These are phyloP conservation scores for Calypte anna DNA, from an alignment of 2,113 vertebrate genomes.

Conservation along the genomic window DNA sequence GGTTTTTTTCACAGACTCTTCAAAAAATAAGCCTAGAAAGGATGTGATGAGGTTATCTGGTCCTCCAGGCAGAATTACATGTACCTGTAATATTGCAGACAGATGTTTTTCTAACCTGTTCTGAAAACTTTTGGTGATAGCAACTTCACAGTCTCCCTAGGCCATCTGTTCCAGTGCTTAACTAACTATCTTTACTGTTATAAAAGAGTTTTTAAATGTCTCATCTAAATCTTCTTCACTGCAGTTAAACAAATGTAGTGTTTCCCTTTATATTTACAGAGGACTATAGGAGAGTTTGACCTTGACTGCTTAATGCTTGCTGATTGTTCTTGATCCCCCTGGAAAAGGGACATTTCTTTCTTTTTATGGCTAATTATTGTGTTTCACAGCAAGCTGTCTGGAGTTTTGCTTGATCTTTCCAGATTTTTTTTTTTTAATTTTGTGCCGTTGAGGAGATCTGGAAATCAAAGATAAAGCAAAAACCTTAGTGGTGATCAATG, in stretches of 20 bases:
- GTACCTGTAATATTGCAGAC: conserved; percentile 31
- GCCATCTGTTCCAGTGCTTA: conserved; percentile 68
- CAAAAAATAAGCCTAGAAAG: conserved; percentile 15
- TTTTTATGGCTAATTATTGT: background rate
- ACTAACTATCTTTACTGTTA: conserved; percentile 56
- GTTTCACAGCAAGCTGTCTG: background rate
- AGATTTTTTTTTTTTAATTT: background rate
- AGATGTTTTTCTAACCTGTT: conserved; percentile 71
- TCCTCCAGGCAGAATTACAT: conserved; percentile 65
- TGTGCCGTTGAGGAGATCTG: background rate
- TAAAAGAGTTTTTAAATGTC: conserved; percentile 54
- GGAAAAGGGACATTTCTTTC: background rate
- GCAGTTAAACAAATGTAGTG: conserved; percentile 60
- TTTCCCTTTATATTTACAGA: conserved; percentile 43
- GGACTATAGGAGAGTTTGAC: conserved; percentile 30
- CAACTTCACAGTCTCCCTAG: conserved; percentile 34
- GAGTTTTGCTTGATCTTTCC: background rate
- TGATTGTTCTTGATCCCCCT: background rate
- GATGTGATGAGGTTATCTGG: conserved; percentile 46
- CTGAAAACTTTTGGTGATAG: conserved; percentile 39
- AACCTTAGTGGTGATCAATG: background rate
- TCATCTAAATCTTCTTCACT: conserved; percentile 32
- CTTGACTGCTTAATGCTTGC: conserved; percentile 30
- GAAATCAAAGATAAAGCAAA: background rate
- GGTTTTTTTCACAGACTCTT: background rate